These are phyloP conservation scores for Habroteleia sp. DNA, from an alignment of 2,888 invertebrate genomes.

Conservation along the genomic window DNA sequence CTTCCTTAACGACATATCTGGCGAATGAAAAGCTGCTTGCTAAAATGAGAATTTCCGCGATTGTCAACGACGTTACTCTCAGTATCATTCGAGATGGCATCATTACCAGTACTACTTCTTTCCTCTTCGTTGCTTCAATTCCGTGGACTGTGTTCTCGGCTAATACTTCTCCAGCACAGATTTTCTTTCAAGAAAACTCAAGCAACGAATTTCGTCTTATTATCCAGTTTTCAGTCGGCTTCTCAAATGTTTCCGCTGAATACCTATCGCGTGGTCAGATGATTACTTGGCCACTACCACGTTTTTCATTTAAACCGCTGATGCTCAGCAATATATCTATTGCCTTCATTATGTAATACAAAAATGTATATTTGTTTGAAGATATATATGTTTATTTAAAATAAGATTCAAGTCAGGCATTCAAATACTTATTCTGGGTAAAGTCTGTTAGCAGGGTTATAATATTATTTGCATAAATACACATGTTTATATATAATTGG, in stretches of 20 bases:
- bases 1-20: conserved; percentile 44
- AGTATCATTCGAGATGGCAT: conserved; percentile 36
- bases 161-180: conserved; percentile 40
- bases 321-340: not conserved
- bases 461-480: no score
- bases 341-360: not conserved
- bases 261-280: conserved; percentile 47
- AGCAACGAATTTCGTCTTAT: conserved; percentile 64
- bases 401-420: no score
- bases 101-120: conserved; percentile 32
- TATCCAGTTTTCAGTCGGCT: conserved; percentile 49
- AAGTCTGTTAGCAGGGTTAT: no score
- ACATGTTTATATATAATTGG: no score
- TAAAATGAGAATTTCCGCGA: conserved; percentile 54
- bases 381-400: no score
- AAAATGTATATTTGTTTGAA: no score
- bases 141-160: conserved; percentile 23
- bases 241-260: conserved; percentile 60
- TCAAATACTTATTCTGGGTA: no score
- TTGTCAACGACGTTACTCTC: conserved; percentile 43
- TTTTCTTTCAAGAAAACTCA: conserved; percentile 38
- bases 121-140: conserved; percentile 36
- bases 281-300: conserved; percentile 12
- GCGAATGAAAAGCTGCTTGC: conserved; percentile 38
- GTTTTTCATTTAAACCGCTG: conserved; percentile 22